phyloP scores from a whole-genome alignment of 2,797 vertebrate species.

The Betta splendens region DNA sequence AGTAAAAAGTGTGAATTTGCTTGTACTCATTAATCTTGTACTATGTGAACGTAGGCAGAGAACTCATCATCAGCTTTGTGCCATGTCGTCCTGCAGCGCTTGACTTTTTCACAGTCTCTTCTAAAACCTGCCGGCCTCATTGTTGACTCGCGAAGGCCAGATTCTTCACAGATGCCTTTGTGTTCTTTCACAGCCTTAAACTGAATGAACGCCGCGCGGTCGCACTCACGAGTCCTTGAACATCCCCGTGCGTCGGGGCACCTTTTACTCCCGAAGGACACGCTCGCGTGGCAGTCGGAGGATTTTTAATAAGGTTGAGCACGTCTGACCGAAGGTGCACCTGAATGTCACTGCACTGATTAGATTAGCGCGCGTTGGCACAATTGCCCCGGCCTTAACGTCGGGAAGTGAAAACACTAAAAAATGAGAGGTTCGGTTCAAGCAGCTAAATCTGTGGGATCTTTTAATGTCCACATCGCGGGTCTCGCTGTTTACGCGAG shows the following conservation, averaged over 20 bases:
- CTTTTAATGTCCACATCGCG: neutral
- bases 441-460: neutral
- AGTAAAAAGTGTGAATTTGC: no score
- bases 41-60: no score
- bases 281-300: neutral
- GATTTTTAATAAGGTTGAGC: conserved; percentile 13
- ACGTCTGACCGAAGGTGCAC: conserved; percentile 15
- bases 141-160: conserved; percentile 4
- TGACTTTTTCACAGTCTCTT: neutral
- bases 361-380: conserved; percentile 34
- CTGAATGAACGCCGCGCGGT: neutral
- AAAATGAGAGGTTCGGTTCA: neutral
- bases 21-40: no score
- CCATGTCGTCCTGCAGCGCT: no score
- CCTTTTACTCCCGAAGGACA: conserved; percentile 18
- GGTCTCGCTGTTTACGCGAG: neutral
- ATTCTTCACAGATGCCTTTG: conserved; percentile 11
- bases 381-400: conserved; percentile 1
- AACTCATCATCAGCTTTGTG: no score
- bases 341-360: conserved; percentile 56
- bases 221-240: conserved; percentile 12
- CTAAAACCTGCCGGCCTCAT: neutral
- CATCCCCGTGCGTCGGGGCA: conserved; percentile 12
- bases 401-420: conserved; percentile 11
- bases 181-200: conserved; percentile 4